A percentile compares a stretch with the other conserved stretches of the same genome.
Conservation (phyloP, 2,888 invertebrate species). For the Perithous albicinctus region DNA sequence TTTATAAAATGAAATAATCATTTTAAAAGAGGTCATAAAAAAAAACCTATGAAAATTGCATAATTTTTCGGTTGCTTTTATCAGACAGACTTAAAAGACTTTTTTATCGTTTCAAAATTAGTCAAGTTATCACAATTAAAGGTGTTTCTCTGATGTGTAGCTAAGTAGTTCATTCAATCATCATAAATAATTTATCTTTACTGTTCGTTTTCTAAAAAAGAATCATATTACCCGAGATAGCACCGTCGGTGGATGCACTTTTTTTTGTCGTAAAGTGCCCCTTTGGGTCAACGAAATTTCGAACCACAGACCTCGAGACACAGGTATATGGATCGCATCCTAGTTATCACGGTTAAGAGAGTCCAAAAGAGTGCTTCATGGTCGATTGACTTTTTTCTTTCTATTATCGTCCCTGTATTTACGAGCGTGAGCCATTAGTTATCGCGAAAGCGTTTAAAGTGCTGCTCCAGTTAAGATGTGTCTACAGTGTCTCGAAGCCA, state of each 20-base stretch:
- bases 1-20: too few relatives aligned
- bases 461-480: constrained; percentile 68
- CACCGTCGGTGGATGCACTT: constrained; percentile 8
- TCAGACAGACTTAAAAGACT: too few relatives aligned
- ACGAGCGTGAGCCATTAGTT: constrained; percentile 75
- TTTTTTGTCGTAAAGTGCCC: constrained; percentile 10
- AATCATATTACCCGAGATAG: constrained; percentile 11
- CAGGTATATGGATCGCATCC: constrained; percentile 4
- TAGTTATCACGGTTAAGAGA: constrained; percentile 16
- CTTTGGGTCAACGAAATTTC: constrained; percentile 9
- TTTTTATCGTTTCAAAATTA: too few relatives aligned
- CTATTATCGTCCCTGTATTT: constrained; percentile 63
- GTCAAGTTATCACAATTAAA: background rate
- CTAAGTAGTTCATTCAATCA: constrained; percentile 32
- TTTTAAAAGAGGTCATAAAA: too few relatives aligned
- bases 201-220: constrained; percentile 4
- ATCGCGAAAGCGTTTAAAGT: constrained; percentile 75
- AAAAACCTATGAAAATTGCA: too few relatives aligned
- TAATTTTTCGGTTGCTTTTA: too few relatives aligned
- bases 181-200: constrained; percentile 41
- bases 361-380: constrained; percentile 50
- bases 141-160: background rate
- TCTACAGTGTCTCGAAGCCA: constrained; percentile 1
- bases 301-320: background rate
- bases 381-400: constrained; percentile 45